Percentiles rank a stretch among this genome's conserved stretches.
phyloP scores from a whole-genome alignment of 1,140 invertebrate species.

The Aradophagus sp. region DNA sequence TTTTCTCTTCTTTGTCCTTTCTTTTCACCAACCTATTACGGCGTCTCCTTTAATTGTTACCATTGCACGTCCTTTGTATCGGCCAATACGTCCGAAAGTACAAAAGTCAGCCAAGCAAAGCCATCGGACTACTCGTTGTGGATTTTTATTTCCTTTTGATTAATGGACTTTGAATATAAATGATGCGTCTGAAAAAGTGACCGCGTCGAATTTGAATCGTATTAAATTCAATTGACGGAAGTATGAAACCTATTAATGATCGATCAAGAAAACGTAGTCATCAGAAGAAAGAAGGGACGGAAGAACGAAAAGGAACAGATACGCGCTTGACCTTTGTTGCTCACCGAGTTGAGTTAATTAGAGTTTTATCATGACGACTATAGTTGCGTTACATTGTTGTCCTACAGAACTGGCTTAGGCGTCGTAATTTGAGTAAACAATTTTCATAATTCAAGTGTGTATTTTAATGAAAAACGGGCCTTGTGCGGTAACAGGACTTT shows the following conservation, averaged over 20 bases:
- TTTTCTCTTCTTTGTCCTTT: conserved; percentile 35
- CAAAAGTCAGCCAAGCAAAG: conserved; percentile 23
- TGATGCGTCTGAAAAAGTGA: conserved; percentile 36
- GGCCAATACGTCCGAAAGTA: conserved; percentile 12
- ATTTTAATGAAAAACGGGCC: conserved; percentile 37
- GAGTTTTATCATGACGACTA: conserved; percentile 37
- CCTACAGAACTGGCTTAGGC: conserved; percentile 22
- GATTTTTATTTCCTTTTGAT: conserved; percentile 45
- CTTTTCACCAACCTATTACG: conserved; percentile 34
- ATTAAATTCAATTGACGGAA: conserved; percentile 53
- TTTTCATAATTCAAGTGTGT: conserved; percentile 48
- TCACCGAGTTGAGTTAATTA: conserved; percentile 43
- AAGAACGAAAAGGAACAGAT: no score
- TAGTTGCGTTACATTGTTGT: conserved; percentile 49
- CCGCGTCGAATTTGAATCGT: conserved; percentile 38
- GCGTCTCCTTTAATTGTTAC: conserved; percentile 42
- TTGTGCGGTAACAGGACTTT: conserved; percentile 18
- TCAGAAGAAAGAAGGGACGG: conserved; percentile 15
- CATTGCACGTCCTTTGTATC: conserved; percentile 33
- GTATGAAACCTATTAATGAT: conserved; percentile 40
- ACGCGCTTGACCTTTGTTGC: conserved; percentile 27
- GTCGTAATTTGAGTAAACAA: conserved; percentile 25
- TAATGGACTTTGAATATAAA: conserved; percentile 54
- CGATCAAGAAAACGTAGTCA: conserved; percentile 41
- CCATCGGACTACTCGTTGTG: conserved; percentile 24